Evolutionary conservation across 2,888 invertebrate species (phyloP), one percentile per base, ranked within the genome.

Genomic region (Chorisops tibialis): DNA sequence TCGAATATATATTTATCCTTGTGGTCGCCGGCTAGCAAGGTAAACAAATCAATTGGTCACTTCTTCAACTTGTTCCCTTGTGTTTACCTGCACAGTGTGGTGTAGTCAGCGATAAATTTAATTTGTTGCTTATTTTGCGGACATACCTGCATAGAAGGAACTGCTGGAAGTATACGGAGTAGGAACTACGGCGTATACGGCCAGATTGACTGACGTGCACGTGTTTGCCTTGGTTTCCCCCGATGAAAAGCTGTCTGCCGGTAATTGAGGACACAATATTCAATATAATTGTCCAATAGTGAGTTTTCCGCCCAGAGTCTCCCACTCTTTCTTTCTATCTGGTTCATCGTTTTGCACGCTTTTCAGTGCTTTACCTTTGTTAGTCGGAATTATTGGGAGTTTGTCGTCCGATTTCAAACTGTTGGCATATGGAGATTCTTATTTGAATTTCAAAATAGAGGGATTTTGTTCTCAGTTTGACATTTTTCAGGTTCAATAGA

Each of bases 41-140:
- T 54, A 54, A 54, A 54, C 54, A 54, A 54, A 54, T 54, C 43
- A 41, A 54, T 41, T 12, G 24, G 54, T 39, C 14, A 43, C 41
- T 54, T 38, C 39, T n/a, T 41, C 43, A 9, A 12, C 30, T 14
- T 22, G 47, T 18, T 21, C 41, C 9, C 24, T 16, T 54, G 22
- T 54, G 54, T 24, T 54, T 24, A 43, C 54, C 43, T 41, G 24
- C 2, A 24, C n/a, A 54, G 43, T 16, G 30, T 18, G 14, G 18
- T 50, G 16, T 48, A 35, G 37, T 18, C 35, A 24, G 50, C 35
- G 18, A 50, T 50, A 35, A 37, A 35, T 50, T 16, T 11, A 50
- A 41, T 11, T 14, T 41, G 41, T 12, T 16, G n/a, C 5, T 41
- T 16, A 12, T 41, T n/a, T 14, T 41, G n/a, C 16, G 16, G 11